Conservation (phyloP, 1,140 invertebrate genomes). For the Mylabris phalerata region DNA sequence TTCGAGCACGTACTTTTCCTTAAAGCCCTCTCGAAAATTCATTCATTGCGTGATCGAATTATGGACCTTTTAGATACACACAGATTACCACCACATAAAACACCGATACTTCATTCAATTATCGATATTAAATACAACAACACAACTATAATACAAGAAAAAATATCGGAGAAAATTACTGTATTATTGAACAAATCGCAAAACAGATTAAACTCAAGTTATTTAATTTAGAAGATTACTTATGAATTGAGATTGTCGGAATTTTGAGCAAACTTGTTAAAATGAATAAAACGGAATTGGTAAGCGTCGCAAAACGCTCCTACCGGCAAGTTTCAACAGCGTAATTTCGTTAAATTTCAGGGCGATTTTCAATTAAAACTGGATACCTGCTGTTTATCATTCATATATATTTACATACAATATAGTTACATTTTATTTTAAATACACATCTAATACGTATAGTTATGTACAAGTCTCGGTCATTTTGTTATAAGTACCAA, state of each 20-base stretch:
- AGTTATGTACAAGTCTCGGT: slow-evolving; percentile 14
- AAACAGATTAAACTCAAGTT: too few species aligned
- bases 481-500: too few species aligned
- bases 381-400: neutral
- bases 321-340: too few species aligned
- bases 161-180: too few species aligned
- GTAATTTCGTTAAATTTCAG: neutral
- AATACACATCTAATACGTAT: slow-evolving; percentile 14
- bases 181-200: too few species aligned
- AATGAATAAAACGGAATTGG: too few species aligned
- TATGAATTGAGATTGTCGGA: too few species aligned
- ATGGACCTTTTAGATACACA: neutral
- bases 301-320: too few species aligned
- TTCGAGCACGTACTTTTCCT: slow-evolving; percentile 7
- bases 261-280: too few species aligned
- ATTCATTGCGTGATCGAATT: slow-evolving; percentile 11
- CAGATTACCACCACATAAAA: neutral
- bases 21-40: slow-evolving; percentile 8
- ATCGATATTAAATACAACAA: neutral
- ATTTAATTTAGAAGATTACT: too few species aligned
- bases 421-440: slow-evolving; percentile 13
- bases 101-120: neutral
- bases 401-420: slow-evolving; percentile 19
- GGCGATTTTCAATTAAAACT: neutral
- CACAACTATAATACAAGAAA: neutral